Percentiles rank a stretch among this genome's conserved stretches.
Conservation (phyloP, 2,113 vertebrate species). For the Rhinopithecus roxellana region DNA sequence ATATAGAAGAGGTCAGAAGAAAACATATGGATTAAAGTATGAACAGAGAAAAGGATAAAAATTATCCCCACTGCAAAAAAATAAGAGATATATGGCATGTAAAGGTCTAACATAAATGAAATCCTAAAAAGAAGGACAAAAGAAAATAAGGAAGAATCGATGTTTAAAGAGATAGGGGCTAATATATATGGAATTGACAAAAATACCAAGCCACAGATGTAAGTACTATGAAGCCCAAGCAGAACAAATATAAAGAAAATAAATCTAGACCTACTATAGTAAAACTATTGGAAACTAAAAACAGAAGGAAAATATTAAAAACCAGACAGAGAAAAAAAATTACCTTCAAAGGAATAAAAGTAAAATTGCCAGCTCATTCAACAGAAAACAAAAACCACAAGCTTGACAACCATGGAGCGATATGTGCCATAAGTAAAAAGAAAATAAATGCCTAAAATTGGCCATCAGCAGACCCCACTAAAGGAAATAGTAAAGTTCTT, state of each 20-base stretch:
- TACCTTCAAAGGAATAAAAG: not conserved
- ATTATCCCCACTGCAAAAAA: not conserved
- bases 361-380: not conserved
- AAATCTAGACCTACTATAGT: not conserved
- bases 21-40: not conserved
- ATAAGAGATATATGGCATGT: not conserved
- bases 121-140: not conserved
- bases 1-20: not conserved
- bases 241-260: not conserved
- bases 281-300: constrained; percentile 19
- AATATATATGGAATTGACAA: not conserved
- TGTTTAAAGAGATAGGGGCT: not conserved
- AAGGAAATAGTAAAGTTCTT: not conserved
- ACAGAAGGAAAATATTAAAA: not conserved
- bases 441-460: not conserved
- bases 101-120: not conserved
- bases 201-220: not conserved
- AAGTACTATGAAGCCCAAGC: not conserved
- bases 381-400: not conserved
- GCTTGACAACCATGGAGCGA: not conserved
- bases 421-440: not conserved
- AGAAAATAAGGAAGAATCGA: not conserved
- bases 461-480: not conserved
- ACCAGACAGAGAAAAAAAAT: not conserved
- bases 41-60: not conserved